These are phyloP conservation scores for Drymonia ruficornis DNA, from an alignment of 2,888 invertebrate species.

Conservation along the genomic window DNA sequence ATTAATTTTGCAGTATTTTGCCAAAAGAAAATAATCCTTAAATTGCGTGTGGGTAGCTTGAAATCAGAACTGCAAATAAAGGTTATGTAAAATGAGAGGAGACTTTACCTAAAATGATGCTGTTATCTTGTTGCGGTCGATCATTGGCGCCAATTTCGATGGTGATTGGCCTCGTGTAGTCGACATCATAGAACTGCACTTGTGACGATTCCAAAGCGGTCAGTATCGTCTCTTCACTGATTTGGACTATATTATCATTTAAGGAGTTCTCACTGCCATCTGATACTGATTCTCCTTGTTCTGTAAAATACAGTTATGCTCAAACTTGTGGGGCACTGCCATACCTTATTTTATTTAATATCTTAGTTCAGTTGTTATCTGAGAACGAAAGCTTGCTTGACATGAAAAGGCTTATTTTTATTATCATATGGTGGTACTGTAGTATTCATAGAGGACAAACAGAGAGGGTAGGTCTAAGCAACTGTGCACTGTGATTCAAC, in stretches of 20 bases:
- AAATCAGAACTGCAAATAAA: too few relatives aligned
- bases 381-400: too few relatives aligned
- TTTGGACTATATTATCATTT: slow-evolving; percentile 62
- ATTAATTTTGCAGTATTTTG: too few relatives aligned
- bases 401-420: too few relatives aligned
- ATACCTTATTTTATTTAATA: neutral
- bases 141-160: slow-evolving; percentile 75
- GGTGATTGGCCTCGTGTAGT: slow-evolving; percentile 68
- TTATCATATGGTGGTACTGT: neutral
- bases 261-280: slow-evolving; percentile 53
- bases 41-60: too few relatives aligned
- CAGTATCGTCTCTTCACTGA: slow-evolving; percentile 74
- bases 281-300: slow-evolving; percentile 57
- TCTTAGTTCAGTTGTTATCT: too few relatives aligned
- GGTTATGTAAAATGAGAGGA: neutral
- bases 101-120: slow-evolving; percentile 65
- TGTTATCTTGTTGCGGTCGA: slow-evolving; percentile 68
- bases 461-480: too few relatives aligned
- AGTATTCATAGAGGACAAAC: too few relatives aligned
- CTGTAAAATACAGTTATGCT: slow-evolving; percentile 35
- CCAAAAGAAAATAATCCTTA: slow-evolving; percentile 2
- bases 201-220: slow-evolving; percentile 69
- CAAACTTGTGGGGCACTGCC: too few relatives aligned
- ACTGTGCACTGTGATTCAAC: too few relatives aligned
- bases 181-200: slow-evolving; percentile 64